Base-by-base conservation (phyloP, 2,888 invertebrate species). In the Chrysopilus asiliformis region DNA sequence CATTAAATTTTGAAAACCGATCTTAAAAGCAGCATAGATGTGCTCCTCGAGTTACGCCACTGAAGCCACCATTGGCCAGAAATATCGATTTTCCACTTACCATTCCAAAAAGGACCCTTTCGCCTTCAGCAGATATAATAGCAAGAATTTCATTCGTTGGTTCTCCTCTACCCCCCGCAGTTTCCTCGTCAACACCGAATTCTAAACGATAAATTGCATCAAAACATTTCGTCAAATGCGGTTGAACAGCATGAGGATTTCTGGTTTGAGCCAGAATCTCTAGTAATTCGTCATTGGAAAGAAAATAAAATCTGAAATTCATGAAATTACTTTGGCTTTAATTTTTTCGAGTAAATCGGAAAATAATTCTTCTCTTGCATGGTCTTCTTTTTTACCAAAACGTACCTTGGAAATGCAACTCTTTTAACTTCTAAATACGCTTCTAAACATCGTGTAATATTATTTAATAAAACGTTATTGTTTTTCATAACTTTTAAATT, bases 191-290 rank as follows among this genome's bases (percentile, higher is more conserved):
- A 1, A 71, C 68, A 0, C 78, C 83, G 49, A 86, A 86, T 54
- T 86, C 83, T 25, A 86, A 58, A 43, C 76, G 76, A 13, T 79
- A 70, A 39, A 85, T 81, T 3, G 83, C 84, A 55, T 85, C 85
- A 54, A 91, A 91, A 51, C 89, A 91, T 60, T 91, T 90, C 34
- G 86, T 71, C 34, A 91, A 65, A 64, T 90, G 87, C 8, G 86
- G 85, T 55, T 91, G 90, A 0, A 91, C 89, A 0, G 89, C 86
- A 49, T 80, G 80, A 0, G 89, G 87, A 57, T 90, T 85, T 47
- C 82, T 68, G 1, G 87, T 87, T 74, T 91, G 90, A 1, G 90
- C 87, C 40, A 93, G 65, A 47, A 93, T 91, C 59, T 90, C 89
- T 43, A 90, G 64, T 12, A 90, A 65, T 53, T 90, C 90, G 49